Conservation (phyloP, 2,888 invertebrate species). For the Bombylius discolor region DNA sequence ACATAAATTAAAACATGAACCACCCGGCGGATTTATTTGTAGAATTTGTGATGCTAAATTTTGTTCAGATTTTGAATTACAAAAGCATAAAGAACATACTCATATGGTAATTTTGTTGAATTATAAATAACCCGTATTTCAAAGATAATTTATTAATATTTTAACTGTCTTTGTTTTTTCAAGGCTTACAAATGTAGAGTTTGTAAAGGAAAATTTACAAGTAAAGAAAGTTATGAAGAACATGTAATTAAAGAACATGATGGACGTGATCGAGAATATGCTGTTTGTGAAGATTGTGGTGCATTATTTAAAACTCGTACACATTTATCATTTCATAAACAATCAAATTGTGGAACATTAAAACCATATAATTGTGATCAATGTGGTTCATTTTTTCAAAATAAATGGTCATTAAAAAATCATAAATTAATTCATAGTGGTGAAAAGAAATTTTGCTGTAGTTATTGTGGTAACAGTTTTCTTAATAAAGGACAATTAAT, state of each 20-base stretch:
- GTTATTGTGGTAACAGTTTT: slow-evolving; percentile 28
- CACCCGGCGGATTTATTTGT: slow-evolving; percentile 34
- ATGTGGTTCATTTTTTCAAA: slow-evolving; percentile 25
- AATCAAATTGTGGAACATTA: slow-evolving; percentile 36
- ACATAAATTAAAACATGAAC: slow-evolving; percentile 33
- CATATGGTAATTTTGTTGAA: slow-evolving; percentile 16
- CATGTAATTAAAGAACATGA: slow-evolving; percentile 34
- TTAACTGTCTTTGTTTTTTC: neutral
- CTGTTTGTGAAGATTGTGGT: slow-evolving; percentile 36
- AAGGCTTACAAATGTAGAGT: slow-evolving; percentile 28
- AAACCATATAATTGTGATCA: slow-evolving; percentile 33
- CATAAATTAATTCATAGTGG: slow-evolving; percentile 27
- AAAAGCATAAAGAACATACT: slow-evolving; percentile 24
- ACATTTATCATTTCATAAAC: slow-evolving; percentile 28
- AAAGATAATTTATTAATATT: neutral
- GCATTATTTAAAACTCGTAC: slow-evolving; percentile 34
- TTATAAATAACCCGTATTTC: neutral
- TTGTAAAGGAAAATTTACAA: slow-evolving; percentile 28
- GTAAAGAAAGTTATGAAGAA: slow-evolving; percentile 27
- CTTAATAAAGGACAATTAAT: slow-evolving; percentile 24
- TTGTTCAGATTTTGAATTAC: slow-evolving; percentile 26
- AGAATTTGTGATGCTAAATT: slow-evolving; percentile 29
- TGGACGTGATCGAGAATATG: slow-evolving; percentile 30
- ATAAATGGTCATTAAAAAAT: slow-evolving; percentile 24
- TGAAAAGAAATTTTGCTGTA: slow-evolving; percentile 27